A percentile compares a stretch with the other conserved stretches of the same genome.
phyloP scores from a whole-genome alignment of 1,140 invertebrate species.

The Macrobrachium nipponense region DNA sequence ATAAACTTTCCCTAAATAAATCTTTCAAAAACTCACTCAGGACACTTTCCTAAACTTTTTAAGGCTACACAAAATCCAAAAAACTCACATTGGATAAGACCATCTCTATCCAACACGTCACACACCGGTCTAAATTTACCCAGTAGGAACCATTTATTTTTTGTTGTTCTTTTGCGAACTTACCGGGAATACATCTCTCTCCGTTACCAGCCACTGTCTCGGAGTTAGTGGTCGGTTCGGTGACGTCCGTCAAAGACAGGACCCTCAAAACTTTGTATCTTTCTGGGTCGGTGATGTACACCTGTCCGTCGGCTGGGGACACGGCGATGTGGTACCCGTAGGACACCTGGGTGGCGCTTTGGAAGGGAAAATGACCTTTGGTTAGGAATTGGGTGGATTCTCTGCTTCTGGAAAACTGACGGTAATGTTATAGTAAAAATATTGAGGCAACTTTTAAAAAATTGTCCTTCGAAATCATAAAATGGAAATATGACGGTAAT shows the following conservation, averaged over 20 bases:
- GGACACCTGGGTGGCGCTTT: constrained; percentile 88
- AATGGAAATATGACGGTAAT: no score
- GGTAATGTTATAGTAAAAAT: background rate
- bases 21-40: no score
- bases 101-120: no score
- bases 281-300: constrained; percentile 97
- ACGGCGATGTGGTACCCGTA: constrained; percentile 96
- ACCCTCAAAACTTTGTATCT: constrained; percentile 78
- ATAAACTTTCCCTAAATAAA: no score
- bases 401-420: background rate
- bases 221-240: constrained; percentile 86
- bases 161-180: background rate
- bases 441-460: no score
- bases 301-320: constrained; percentile 92
- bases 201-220: constrained; percentile 94
- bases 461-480: no score
- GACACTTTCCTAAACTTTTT: no score
- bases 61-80: no score
- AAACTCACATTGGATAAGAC: no score
- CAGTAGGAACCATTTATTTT: no score
- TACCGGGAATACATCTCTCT: constrained; percentile 88
- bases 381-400: no score
- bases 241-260: constrained; percentile 69
- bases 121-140: no score
- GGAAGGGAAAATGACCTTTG: constrained; percentile 1